Evolutionary conservation across 30 jellyfish, hydroid and myxozoan species (phyloP), one percentile per base, ranked within the genome.

Genomic region (Hydra vulgaris): DNA sequence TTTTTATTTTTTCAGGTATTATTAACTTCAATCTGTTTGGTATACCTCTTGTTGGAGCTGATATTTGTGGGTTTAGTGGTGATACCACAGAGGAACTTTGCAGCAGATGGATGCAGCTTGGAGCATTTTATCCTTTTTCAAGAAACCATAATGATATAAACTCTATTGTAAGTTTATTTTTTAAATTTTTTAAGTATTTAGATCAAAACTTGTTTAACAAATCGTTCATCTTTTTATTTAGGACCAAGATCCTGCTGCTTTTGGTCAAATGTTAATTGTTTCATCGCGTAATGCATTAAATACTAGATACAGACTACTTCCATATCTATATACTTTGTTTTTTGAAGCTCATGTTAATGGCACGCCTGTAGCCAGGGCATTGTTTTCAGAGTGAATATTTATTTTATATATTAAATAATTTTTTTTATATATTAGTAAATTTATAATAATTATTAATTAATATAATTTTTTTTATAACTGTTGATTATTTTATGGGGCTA

Each of bases 241-340:
- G 96, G 96, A 88, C 74, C 98, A 92, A 77, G 96, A 92, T 54
- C 98, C 98, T 8, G 86, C 93, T 17, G 96, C 98, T 0, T 86
- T 92, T 74, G 96, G 96, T 17, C 72, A 83, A 21, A 82, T 24
- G 67, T 83, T 86, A 20, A 92, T 81, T 1, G 81, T 67, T 7
- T 95, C 98, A 21, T 86, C 96, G 8, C 77, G 87, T 66, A 81
- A 80, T 27, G 98, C 96, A 12, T 78, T 92, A 79, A 76, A 55
- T 17, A 73, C 78, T 27, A 54, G 98, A 66, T 92, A 92, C 83
- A 70, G 78, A 20, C 71, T 92, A 23, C 74, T 92, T 54, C 98
- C 98, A 12, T 92, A 86, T 73, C 77, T 92, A 79, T 83, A 92
- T 84, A 86, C 98, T 20, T 53, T 92, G 75, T 87, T 82, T 80